These are phyloP conservation scores for fruit fly (Drosophila melanogaster) DNA, from an alignment of 1,140 invertebrate species.

Conservation along the genomic window DNA sequence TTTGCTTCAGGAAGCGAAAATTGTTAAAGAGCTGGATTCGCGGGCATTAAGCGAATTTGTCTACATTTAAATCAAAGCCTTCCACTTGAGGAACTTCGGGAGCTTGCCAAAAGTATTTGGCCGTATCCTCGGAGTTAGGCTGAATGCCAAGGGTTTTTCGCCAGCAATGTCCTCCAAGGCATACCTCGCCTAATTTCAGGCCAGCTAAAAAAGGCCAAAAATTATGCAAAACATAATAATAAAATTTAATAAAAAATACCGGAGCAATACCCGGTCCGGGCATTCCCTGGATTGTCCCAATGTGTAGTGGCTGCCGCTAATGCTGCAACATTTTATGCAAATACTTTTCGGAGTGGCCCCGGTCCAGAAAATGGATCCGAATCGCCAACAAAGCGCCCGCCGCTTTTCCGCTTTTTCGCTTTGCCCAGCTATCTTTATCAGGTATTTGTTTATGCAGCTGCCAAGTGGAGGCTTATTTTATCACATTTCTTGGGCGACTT, in stretches of 20 bases:
- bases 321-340: conserved; percentile 75
- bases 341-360: conserved; percentile 45
- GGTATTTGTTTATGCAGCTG: conserved; percentile 80
- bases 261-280: conserved; percentile 8
- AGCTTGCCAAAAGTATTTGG: conserved; percentile 24
- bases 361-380: conserved; percentile 4
- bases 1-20: conserved; percentile 2
- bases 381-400: conserved; percentile 8
- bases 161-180: background rate
- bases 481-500: conserved; percentile 58
- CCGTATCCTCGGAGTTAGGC: background rate
- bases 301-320: conserved; percentile 43
- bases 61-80: conserved; percentile 35
- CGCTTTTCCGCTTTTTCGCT: conserved; percentile 6
- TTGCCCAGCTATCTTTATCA: conserved; percentile 51
- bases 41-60: conserved; percentile 22
- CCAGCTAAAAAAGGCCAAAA: conserved; percentile 16
- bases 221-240: conserved; percentile 80
- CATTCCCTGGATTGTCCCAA: conserved; percentile 50
- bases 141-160: conserved; percentile 2
- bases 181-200: conserved; percentile 18
- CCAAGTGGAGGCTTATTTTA: conserved; percentile 68
- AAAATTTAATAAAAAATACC: conserved; percentile 77
- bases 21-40: conserved; percentile 24
- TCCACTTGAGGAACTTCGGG: conserved; percentile 20